Conservation (phyloP, 2,888 invertebrate genomes). For the Microctonus brassicae region DNA sequence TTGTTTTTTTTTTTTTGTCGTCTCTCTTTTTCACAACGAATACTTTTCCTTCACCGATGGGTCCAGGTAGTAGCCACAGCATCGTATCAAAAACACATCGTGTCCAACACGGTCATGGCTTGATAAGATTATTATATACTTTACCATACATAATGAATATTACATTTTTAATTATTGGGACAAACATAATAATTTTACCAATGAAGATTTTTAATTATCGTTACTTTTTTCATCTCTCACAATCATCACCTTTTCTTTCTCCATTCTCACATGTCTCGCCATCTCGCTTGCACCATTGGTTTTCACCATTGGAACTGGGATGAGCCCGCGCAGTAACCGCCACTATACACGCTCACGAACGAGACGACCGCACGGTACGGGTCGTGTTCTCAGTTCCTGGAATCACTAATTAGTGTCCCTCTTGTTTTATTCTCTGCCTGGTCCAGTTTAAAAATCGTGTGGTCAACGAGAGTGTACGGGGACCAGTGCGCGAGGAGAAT, state of each 20-base stretch:
- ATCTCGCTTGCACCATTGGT: not conserved
- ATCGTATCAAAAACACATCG: constrained; percentile 67
- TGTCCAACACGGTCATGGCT: constrained; percentile 63
- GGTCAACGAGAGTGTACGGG: constrained; percentile 43
- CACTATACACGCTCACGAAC: constrained; percentile 43
- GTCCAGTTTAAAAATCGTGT: constrained; percentile 59
- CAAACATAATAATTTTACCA: not conserved
- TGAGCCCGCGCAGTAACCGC: not conserved
- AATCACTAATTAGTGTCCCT: constrained; percentile 69
- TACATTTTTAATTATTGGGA: not conserved
- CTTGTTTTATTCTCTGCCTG: constrained; percentile 63
- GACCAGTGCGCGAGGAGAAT: not conserved
- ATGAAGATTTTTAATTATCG: not conserved
- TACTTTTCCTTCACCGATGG: constrained; percentile 38
- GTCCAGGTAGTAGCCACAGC: constrained; percentile 54
- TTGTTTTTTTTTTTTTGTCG: no score
- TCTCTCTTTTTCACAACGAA: constrained; percentile 24
- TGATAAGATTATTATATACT: constrained; percentile 65
- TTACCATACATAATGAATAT: constrained; percentile 4
- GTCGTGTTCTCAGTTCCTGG: constrained; percentile 67
- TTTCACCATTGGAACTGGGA: constrained; percentile 5
- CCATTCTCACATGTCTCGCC: not conserved
- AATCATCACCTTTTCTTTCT: not conserved
- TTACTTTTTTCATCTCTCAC: not conserved
- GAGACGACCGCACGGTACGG: constrained; percentile 54